Evolutionary conservation across 2,888 invertebrate genomes (phyloP).

Genomic region (Ceratothoa steindachneri): DNA sequence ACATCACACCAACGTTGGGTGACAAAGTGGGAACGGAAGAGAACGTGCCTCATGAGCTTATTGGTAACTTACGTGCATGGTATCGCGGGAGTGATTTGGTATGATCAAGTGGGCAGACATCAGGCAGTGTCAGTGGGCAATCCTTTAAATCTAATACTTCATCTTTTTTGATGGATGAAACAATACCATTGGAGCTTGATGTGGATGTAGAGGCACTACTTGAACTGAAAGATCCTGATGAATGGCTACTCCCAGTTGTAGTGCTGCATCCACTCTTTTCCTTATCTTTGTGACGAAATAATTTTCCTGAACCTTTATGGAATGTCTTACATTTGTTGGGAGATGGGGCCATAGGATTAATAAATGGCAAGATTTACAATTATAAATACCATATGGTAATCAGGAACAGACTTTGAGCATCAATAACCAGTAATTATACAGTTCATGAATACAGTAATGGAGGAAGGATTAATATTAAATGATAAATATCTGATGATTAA

Average conservation of each 20-base stretch:
- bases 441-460: too few species aligned
- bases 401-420: too few species aligned
- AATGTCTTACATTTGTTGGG: slow-evolving; percentile 39
- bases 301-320: slow-evolving; percentile 43
- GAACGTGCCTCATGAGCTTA: too few species aligned
- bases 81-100: slow-evolving; percentile 36
- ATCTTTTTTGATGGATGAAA: slow-evolving; percentile 16
- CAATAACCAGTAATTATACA: too few species aligned
- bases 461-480: too few species aligned
- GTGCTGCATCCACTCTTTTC: slow-evolving; percentile 34
- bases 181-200: neutral
- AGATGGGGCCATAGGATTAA: slow-evolving; percentile 37
- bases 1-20: too few species aligned
- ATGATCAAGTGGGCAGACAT: slow-evolving; percentile 38
- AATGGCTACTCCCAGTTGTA: slow-evolving; percentile 17
- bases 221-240: slow-evolving; percentile 19
- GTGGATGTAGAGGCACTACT: slow-evolving; percentile 13
- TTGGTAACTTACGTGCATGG: slow-evolving; percentile 40
- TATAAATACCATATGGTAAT: too few species aligned
- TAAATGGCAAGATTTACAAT: too few species aligned
- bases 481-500: too few species aligned
- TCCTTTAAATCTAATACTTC: slow-evolving; percentile 38
- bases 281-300: slow-evolving; percentile 44
- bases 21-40: too few species aligned
- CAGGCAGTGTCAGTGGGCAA: slow-evolving; percentile 37